Evolutionary conservation across 2,113 vertebrate genomes (phyloP).

Genomic region (Solenodon paradoxus): DNA sequence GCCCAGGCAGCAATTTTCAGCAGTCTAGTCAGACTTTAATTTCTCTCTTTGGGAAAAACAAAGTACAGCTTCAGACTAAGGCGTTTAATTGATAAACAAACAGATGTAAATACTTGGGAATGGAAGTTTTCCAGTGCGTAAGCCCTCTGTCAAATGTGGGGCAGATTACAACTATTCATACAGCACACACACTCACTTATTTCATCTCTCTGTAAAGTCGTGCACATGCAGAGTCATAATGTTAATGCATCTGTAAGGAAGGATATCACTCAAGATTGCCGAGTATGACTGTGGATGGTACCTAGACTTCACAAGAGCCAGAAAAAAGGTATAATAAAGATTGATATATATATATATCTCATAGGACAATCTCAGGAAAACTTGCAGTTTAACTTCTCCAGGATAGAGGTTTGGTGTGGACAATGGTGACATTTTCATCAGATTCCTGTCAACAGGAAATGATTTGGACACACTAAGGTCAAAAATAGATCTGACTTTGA

Average conservation of each 20-base stretch:
- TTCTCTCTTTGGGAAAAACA: neutral
- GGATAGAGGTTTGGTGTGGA: neutral
- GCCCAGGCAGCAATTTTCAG: neutral
- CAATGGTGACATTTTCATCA: neutral
- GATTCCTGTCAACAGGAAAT: constrained; percentile 44
- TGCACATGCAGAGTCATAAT: neutral
- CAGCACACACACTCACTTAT: neutral
- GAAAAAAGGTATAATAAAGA: neutral
- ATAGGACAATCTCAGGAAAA: neutral
- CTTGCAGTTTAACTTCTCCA: neutral
- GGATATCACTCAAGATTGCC: neutral
- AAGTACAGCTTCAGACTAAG: neutral
- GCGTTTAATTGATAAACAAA: neutral
- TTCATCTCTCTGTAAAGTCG: neutral
- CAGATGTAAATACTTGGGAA: neutral
- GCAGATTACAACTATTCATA: neutral
- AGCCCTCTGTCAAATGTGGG: neutral
- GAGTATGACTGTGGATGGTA: neutral
- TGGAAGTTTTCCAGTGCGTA: neutral
- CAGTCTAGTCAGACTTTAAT: neutral
- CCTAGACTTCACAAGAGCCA: neutral
- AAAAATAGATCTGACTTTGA: constrained; percentile 6
- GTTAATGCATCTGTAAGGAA: neutral
- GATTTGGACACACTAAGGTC: neutral
- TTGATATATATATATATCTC: neutral